phyloP scores from a whole-genome alignment of 2,113 vertebrate species.

The Actenoides lindsayi region DNA sequence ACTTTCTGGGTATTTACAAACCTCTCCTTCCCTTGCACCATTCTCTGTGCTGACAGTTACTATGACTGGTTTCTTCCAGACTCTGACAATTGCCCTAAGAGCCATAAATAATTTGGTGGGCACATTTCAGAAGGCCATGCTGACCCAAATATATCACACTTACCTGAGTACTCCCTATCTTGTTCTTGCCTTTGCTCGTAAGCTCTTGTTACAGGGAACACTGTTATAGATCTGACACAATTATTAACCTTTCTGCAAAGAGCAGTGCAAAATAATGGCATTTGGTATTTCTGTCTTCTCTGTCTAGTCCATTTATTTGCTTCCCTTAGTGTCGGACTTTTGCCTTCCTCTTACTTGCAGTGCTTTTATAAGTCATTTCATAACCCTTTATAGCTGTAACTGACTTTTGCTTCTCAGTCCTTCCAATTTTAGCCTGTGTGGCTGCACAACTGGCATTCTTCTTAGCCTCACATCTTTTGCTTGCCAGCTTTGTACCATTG shows the following conservation, averaged over 20 bases:
- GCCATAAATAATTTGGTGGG: constrained; percentile 14
- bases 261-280: constrained; percentile 24
- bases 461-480: not conserved
- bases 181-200: constrained; percentile 46
- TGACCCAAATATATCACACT: constrained; percentile 59
- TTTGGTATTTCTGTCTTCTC: constrained; percentile 27
- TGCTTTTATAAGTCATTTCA: not conserved
- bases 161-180: constrained; percentile 62
- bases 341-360: not conserved
- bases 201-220: constrained; percentile 18
- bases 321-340: not conserved
- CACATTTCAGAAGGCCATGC: constrained; percentile 17
- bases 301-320: constrained; percentile 3
- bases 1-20: not conserved
- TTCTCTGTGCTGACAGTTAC: not conserved
- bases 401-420: not conserved
- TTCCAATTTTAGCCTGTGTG: not conserved
- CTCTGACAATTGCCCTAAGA: constrained; percentile 19
- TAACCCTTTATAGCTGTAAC: not conserved
- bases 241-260: constrained; percentile 59
- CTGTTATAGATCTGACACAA: constrained; percentile 38
- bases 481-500: not conserved
- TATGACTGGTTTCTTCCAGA: not conserved
- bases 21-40: not conserved
- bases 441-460: not conserved